Percentiles rank a stretch among this genome's conserved stretches.
phyloP scores from a whole-genome alignment of 1,140 invertebrate genomes.

The Teleogryllus occipitalis region DNA sequence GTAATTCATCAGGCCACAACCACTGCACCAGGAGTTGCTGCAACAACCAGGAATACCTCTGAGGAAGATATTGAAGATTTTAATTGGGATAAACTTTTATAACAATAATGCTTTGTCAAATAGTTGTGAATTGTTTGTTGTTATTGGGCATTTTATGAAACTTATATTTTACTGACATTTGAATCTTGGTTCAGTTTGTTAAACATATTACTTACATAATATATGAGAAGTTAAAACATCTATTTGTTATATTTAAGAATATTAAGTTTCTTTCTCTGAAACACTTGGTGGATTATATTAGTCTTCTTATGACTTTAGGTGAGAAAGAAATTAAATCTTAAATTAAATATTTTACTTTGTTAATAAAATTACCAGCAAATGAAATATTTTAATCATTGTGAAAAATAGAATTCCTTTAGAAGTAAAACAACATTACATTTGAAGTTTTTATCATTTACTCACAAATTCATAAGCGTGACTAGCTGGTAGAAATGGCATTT shows the following conservation, averaged over 20 bases:
- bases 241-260: neutral
- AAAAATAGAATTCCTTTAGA: neutral
- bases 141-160: neutral
- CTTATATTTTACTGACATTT: neutral
- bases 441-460: neutral
- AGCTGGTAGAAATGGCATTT: neutral
- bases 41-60: neutral
- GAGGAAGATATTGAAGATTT: slow-evolving; percentile 18
- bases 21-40: neutral
- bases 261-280: neutral
- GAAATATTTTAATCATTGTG: too few species aligned
- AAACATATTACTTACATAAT: neutral
- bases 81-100: slow-evolving; percentile 21
- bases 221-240: too few species aligned
- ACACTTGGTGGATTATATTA: too few species aligned
- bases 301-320: too few species aligned
- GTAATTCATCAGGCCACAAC: neutral
- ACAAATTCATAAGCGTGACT: neutral
- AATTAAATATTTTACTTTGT: too few species aligned
- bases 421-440: neutral
- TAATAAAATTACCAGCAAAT: too few species aligned
- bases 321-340: too few species aligned
- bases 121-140: slow-evolving; percentile 1
- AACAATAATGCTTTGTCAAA: neutral
- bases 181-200: neutral